Evolutionary conservation across 2,888 invertebrate genomes (phyloP), one percentile per base, ranked within the genome.

Genomic region (Epinotia ramella): DNA sequence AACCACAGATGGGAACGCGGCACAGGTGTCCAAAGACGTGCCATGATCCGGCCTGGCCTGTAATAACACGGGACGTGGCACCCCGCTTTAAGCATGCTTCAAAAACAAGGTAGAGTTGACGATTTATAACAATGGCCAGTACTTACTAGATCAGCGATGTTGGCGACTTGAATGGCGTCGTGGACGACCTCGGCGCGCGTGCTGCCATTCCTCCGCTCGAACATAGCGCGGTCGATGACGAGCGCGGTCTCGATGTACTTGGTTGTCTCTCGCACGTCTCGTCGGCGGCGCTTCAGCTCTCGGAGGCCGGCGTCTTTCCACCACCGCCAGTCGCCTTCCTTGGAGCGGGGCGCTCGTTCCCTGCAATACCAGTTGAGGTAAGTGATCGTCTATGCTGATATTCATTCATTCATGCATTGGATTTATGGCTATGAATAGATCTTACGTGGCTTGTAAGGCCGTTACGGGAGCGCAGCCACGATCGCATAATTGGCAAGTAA

Each of bases 161-260:
- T 99, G 81, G 99, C 98, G 82, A 99, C 98, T 95, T 99, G 98
- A 89, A 99, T 97, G 80, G 98, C 98, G 91, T 99, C 99, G 89
- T 98, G 98, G 83, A 99, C 97, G 81, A 98, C 97, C 88, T 98
- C 97, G 18, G 97, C 96, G 79, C 98, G 94, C 71, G 97, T 97
- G 91, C 98, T 98, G 79, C 98, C 98, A 90, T 98, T 98, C 77
- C 98, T 95, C 86, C 97, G 97, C 85, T 98, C 98, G 90, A 98
- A 98, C 98, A 99, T 99, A 65, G 98, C 97, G 92, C 98, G 98
- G 95, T 99, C 99, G 83, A 99, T 97, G 81, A 99, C 97, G 82
- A 99, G 96, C 70, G 99, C 99, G 76, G 99, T 97, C 95, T 99
- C 99, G 84, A 99, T 97, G 95, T 98, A 99, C 93, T 99, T 99